Evolutionary conservation across 2,113 vertebrate species (phyloP), one percentile per base, ranked within the genome.

Genomic region (Cyprinodon tularosa): DNA sequence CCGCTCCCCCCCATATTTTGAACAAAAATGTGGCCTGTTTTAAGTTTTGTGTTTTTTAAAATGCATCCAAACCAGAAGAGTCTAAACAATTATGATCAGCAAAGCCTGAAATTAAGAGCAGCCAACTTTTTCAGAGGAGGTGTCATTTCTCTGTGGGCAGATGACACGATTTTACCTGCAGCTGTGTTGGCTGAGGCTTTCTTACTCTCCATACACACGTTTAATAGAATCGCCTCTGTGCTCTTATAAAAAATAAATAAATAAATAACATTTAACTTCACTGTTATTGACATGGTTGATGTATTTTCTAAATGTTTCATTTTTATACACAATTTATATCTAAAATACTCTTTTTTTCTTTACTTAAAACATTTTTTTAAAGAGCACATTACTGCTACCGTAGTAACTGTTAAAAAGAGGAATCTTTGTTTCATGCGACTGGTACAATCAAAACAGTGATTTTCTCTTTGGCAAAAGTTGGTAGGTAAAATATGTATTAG

Each of bases 71-170:
- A 80, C 66, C 66, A 68, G 17, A 83, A 45, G 69, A 80, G 73
- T 84, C 68, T 63, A 75, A 90, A 80, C 86, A 84, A 83, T 80
- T 86, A 83, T 66, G 74, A 83, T 83, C 86, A 85, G 69, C 71
- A 68, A 76, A 74, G 81, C 85, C 86, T 90, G 80, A 87, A 90
- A 91, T 89, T 74, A 89, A 87, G 72, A 83, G 57, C 72, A 71
- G 47, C 66, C 68, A 73, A 65, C 67, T 82, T 66, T 14, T 61
- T 74, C 66, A 40, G 62, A 40, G 59, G 71, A 61, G 22, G 44
- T 68, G 53, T 66, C 72, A 80, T 79, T n/a, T 77, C 73, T 68
- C 61, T 62, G 22, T 48, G 74, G 38, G 63, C 73, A 84, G 60
- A 76, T 82, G 61, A 68, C 40, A 66, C 59, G 66, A 65, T 72